Base-by-base conservation (phyloP, 2,888 invertebrate genomes). In the Gastrophysa polygoni region DNA sequence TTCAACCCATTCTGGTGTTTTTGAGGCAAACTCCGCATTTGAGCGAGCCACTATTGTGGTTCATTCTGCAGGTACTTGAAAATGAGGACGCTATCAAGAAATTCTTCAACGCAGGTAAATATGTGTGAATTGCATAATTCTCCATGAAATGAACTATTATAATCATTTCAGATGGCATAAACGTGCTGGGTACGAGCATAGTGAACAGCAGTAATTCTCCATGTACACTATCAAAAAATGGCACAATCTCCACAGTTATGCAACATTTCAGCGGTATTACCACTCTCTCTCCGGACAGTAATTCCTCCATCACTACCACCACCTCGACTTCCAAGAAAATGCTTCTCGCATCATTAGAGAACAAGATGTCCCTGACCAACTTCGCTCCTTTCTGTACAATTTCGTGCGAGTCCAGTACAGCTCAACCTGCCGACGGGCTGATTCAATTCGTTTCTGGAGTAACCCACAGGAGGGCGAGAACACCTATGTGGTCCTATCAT, bases 401-500 rank as follows among this genome's bases (percentile, higher is more conserved):
- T 29, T 75, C 78, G 63, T 81, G 81, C 63, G 77, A 76, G 55
- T 78, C 79, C 10, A 76, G 77, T 1, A 92, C 93, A 2, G 93
- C 95, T 6, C 94, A 95, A 77, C 90, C 95, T 0, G 92, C 96
- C 0, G 95, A 95, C 80, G 91, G 94, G 63, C 85, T 97, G 34
- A 91, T 97, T 68, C 91, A 93, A 78, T 88, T 91, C 16, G 34
- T 69, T 20, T 57, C 77, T 2, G 87, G 87, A 68, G 90, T 93
- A 0, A 91, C 94, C 2, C 92, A 93, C 75, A 85, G 95, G 44
- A 85, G 96, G 43, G 92, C 95, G 18, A 87, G 96, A 62, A 92
- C 93, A 1, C 92, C 96, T 3, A 91, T 95, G n/a, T 97, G 96
- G 96, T 92, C 93, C 28, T 96, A 96, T 83, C 94, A 96, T 83